Percentiles rank a stretch among this genome's conserved stretches.
Evolutionary conservation across 2,888 invertebrate genomes (phyloP).

Genomic region (Limnephilus auricula): DNA sequence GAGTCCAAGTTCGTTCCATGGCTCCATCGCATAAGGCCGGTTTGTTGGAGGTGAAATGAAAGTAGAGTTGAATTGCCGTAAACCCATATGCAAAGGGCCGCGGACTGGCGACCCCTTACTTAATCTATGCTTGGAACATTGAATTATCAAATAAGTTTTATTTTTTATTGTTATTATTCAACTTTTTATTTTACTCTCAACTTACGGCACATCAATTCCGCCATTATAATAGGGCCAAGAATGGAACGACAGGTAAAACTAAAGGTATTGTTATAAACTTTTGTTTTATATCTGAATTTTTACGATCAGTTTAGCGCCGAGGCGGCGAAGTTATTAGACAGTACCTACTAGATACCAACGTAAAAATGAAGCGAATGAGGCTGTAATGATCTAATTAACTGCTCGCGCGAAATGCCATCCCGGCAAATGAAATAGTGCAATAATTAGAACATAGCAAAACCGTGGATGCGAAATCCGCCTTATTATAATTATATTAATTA

Average conservation of each 20-base stretch:
- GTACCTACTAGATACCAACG: neutral
- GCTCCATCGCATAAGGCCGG: too few relatives aligned
- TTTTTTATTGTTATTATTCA: neutral
- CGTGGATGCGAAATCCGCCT: neutral
- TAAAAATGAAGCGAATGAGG: conserved; percentile 17
- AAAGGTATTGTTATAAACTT: neutral
- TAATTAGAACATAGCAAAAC: neutral
- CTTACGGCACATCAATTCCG: neutral
- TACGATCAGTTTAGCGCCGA: neutral
- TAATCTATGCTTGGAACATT: too few relatives aligned
- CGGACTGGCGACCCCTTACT: too few relatives aligned
- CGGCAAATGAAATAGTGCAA: neutral
- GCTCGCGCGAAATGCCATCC: neutral
- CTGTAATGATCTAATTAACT: conserved; percentile 20
- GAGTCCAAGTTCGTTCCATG: too few relatives aligned
- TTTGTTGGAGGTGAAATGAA: too few relatives aligned
- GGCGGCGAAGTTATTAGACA: neutral
- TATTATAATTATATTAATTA: neutral
- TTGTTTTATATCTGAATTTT: conserved; percentile 2
- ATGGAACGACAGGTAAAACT: neutral
- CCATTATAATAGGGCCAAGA: neutral
- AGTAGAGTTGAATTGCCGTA: too few relatives aligned
- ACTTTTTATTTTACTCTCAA: neutral
- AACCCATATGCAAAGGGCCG: too few relatives aligned
- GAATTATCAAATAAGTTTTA: neutral